Conservation (phyloP, 1,140 invertebrate species). For the Drosophila nigrodunni region DNA sequence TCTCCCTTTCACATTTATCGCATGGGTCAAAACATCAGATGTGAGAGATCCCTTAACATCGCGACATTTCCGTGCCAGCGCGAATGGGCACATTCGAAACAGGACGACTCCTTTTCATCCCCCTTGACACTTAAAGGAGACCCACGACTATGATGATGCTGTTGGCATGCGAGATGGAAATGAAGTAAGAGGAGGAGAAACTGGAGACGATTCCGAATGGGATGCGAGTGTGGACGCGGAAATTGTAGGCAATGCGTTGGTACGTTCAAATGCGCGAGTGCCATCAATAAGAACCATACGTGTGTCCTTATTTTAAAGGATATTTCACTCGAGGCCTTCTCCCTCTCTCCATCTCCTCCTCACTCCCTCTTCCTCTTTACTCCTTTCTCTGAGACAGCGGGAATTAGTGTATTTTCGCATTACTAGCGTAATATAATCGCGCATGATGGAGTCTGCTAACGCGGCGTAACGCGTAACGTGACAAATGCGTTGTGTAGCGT, state of each 20-base stretch:
- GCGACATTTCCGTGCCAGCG: conserved; percentile 22
- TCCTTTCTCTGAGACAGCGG: neutral
- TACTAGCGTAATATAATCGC: conserved; percentile 21
- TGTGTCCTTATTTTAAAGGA: conserved; percentile 27
- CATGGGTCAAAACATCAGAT: conserved; percentile 40
- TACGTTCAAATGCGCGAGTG: conserved; percentile 22
- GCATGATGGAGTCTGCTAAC: conserved; percentile 11
- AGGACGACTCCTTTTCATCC: conserved; percentile 33
- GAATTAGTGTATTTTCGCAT: conserved; percentile 23
- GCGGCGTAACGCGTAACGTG: conserved; percentile 25
- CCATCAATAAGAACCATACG: conserved; percentile 24
- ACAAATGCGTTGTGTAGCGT: conserved; percentile 21
- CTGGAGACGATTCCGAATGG: neutral
- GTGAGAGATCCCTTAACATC: conserved; percentile 26
- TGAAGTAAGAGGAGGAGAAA: neutral
- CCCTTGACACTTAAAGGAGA: conserved; percentile 19
- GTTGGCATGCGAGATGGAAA: neutral
- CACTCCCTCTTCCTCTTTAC: neutral
- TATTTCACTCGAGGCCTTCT: conserved; percentile 4
- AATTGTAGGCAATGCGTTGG: conserved; percentile 12
- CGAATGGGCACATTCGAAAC: conserved; percentile 16
- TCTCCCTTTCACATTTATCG: conserved; percentile 11
- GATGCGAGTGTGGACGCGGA: conserved; percentile 20
- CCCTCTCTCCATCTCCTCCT: neutral
- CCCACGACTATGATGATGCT: neutral